Base-by-base conservation (phyloP, 2,797 vertebrate species). In the Mormyrus hasselquistii region DNA sequence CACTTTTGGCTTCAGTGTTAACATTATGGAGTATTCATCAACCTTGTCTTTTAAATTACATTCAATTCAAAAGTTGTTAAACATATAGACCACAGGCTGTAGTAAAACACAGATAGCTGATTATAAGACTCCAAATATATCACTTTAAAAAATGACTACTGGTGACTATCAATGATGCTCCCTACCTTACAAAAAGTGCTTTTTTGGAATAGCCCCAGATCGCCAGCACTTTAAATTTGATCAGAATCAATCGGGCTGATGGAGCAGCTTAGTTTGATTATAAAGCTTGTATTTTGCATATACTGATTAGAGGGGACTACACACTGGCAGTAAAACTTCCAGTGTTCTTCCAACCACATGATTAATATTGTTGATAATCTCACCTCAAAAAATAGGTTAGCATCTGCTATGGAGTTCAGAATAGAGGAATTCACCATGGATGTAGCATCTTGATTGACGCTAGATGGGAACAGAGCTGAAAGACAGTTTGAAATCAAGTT, bases 351-450 rank as follows among this genome's bases (percentile, higher is more conserved):
- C 12, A 49, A 29, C 47, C 84, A 22, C 52, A 53, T 4, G 7
- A 29, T 55, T 53, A 55, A 86, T 34, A 4, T 38, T 86, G 7
- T 86, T 25, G 57, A 62, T n/a, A 9, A 87, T 5, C 57, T 65
- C 34, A 87, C 86, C 86, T 87, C 86, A 87, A 87, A 87, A 12
- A 87, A 57, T 44, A 87, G 57, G 57, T 65, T 87, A 38, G 29
- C 41, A 22, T 87, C 86, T 7, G 44, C 38, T 47, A 87, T 25
- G 19, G 86, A 62, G 86, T 87, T 87, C 86, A 55, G n/a, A 47
- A 87, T 14, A 25, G 86, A 19, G 16, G 55, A 47, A 8, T 4
- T 87, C 57, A 53, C 34, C 4, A 4, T 41, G 5, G 86, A 25
- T 22, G 6, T 62, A 7, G 5, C 38, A 19, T 29, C 53, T 2